Percentiles rank a stretch among this genome's conserved stretches.
Conservation (phyloP, 2,888 invertebrate species). For the Barypeithes pellucidus region DNA sequence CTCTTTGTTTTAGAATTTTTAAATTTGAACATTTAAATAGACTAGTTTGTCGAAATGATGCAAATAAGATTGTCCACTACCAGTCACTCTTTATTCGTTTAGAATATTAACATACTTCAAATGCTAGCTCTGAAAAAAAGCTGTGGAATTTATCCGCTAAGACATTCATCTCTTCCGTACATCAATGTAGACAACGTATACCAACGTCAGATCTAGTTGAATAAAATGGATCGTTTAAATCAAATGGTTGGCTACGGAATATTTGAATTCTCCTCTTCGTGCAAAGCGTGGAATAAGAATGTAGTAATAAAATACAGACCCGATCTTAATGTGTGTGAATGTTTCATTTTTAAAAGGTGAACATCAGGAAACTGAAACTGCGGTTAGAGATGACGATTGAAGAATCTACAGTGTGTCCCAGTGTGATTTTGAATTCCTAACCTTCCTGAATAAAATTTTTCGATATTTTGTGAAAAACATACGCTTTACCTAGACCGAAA, state of each 20-base stretch:
- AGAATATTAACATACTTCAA: slow-evolving; percentile 42
- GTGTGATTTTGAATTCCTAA: too few species aligned
- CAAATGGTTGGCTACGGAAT: slow-evolving; percentile 47
- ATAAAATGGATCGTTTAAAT: slow-evolving; percentile 53
- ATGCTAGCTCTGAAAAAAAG: slow-evolving; percentile 35
- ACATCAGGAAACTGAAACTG: slow-evolving; percentile 23
- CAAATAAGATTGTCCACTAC: too few species aligned
- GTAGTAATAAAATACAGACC: slow-evolving; percentile 64
- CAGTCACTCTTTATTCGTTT: slow-evolving; percentile 18
- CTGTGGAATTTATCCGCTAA: slow-evolving; percentile 32
- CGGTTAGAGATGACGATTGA: not conserved
- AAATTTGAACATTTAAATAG: too few species aligned
- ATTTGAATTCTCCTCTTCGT: slow-evolving; percentile 55
- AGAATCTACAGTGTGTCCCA: not conserved
- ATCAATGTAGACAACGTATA: slow-evolving; percentile 45
- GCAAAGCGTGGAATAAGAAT: slow-evolving; percentile 67
- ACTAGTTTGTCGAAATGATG: too few species aligned
- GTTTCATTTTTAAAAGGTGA: slow-evolving; percentile 61
- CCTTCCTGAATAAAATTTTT: too few species aligned
- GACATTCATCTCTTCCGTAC: slow-evolving; percentile 47
- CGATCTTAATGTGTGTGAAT: slow-evolving; percentile 64
- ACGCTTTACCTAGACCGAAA: too few species aligned
- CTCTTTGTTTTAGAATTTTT: too few species aligned
- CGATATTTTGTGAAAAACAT: too few species aligned
- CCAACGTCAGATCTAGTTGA: slow-evolving; percentile 52